A percentile compares a stretch with the other conserved stretches of the same genome.
phyloP scores from a whole-genome alignment of 2,113 vertebrate genomes.

The Candoia aspera region DNA sequence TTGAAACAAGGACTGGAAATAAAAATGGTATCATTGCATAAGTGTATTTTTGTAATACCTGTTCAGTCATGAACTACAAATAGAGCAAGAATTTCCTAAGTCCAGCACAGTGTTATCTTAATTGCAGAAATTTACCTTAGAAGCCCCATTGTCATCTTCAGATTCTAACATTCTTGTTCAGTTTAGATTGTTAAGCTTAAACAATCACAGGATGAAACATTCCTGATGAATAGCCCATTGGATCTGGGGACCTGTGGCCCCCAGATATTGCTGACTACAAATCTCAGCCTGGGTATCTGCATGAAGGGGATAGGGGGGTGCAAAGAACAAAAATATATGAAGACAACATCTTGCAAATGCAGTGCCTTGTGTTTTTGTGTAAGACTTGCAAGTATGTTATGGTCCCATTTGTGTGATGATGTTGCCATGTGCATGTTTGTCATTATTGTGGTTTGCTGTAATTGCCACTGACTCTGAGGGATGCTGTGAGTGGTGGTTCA shows the following conservation, averaged over 20 bases:
- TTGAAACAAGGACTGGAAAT: not conserved
- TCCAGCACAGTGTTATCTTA: not conserved
- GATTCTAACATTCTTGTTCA: too few species aligned
- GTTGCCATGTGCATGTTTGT: not conserved
- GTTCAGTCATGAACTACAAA: not conserved
- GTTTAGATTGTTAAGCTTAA: too few species aligned
- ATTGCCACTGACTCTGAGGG: not conserved
- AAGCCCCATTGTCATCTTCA: not conserved
- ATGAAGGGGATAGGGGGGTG: not conserved
- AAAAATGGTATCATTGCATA: not conserved
- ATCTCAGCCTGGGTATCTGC: not conserved
- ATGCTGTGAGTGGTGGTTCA: not conserved
- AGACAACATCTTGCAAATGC: not conserved
- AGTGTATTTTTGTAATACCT: not conserved
- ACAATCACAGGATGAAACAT: too few species aligned
- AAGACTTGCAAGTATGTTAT: not conserved
- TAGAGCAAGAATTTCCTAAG: not conserved
- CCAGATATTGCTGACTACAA: not conserved
- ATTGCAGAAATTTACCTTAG: not conserved
- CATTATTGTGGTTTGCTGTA: not conserved
- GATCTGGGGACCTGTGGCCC: not conserved
- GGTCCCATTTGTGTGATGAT: not conserved
- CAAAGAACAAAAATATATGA: not conserved
- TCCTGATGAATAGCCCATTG: too few species aligned
- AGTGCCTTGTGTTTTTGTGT: not conserved